Evolutionary conservation across 2,113 vertebrate genomes (phyloP).

Genomic region (Pedetes capensis): DNA sequence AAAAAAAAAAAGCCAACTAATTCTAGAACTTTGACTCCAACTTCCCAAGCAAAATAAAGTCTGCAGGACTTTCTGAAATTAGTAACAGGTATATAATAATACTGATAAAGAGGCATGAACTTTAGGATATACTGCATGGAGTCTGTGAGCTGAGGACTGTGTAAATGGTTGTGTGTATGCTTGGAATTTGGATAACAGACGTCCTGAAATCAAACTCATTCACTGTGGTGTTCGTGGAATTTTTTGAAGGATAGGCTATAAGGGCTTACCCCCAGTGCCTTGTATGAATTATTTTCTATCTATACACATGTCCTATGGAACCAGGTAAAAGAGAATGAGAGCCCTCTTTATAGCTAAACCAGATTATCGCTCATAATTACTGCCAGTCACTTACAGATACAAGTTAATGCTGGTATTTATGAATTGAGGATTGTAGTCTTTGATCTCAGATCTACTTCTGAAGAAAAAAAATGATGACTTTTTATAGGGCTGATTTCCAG

Average conservation of each 20-base stretch:
- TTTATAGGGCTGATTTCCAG: not conserved
- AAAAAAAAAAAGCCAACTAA: not conserved
- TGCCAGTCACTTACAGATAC: slow-evolving; percentile 49
- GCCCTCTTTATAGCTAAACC: slow-evolving; percentile 21
- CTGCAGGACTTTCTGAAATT: not conserved
- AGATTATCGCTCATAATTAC: slow-evolving; percentile 55
- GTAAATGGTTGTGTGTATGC: slow-evolving; percentile 52
- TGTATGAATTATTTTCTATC: not conserved
- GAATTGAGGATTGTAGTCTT: slow-evolving; percentile 14
- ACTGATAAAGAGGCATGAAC: not conserved
- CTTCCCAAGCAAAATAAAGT: not conserved
- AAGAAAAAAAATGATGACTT: slow-evolving; percentile 34
- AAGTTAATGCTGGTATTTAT: slow-evolving; percentile 62
- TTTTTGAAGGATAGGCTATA: slow-evolving; percentile 29
- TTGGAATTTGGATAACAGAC: slow-evolving; percentile 63
- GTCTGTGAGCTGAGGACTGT: slow-evolving; percentile 32
- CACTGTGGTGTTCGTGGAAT: not conserved
- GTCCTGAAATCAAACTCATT: slow-evolving; percentile 58
- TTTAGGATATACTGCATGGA: slow-evolving; percentile 53
- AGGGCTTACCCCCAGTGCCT: not conserved
- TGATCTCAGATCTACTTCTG: slow-evolving; percentile 60
- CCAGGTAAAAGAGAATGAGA: slow-evolving; percentile 58
- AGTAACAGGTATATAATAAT: slow-evolving; percentile 56
- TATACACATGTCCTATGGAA: slow-evolving; percentile 3
- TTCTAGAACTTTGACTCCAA: not conserved